Conservation (phyloP, 2,888 invertebrate genomes). For the Pemphredon lugubris region DNA sequence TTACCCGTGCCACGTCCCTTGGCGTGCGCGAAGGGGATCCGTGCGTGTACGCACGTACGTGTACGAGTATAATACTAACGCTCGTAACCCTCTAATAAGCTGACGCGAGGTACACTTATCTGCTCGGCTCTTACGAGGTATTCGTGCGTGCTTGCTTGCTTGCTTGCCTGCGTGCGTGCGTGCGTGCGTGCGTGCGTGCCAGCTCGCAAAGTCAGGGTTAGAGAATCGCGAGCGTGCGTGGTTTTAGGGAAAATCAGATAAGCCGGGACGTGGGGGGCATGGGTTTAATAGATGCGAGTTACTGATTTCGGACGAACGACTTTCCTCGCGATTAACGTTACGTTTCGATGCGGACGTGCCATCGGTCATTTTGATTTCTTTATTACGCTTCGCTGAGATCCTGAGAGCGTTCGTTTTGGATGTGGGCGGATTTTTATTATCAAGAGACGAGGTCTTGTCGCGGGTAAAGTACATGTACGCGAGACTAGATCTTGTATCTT, state of each 20-base stretch:
- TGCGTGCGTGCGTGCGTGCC: slow-evolving; percentile 42
- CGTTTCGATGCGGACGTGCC: too few relatives aligned
- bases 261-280: not conserved
- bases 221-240: slow-evolving; percentile 9
- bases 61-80: slow-evolving; percentile 37
- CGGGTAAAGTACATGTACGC: too few relatives aligned
- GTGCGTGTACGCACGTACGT: not conserved
- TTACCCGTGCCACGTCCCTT: slow-evolving; percentile 8
- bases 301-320: not conserved
- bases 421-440: too few relatives aligned
- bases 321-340: not conserved
- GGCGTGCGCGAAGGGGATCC: slow-evolving; percentile 1
- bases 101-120: slow-evolving; percentile 55
- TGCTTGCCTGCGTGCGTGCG: slow-evolving; percentile 3
- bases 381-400: too few relatives aligned
- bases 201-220: slow-evolving; percentile 34
- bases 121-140: slow-evolving; percentile 40
- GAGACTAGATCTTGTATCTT: too few relatives aligned
- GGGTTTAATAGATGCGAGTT: not conserved
- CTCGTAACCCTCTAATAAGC: slow-evolving; percentile 56
- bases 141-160: slow-evolving; percentile 40
- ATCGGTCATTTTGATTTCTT: too few relatives aligned
- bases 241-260: slow-evolving; percentile 26
- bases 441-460: too few relatives aligned
- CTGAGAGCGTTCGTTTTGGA: too few relatives aligned